Conservation (phyloP, 2,888 invertebrate genomes). For the Liopterus haemorrhoidalis region DNA sequence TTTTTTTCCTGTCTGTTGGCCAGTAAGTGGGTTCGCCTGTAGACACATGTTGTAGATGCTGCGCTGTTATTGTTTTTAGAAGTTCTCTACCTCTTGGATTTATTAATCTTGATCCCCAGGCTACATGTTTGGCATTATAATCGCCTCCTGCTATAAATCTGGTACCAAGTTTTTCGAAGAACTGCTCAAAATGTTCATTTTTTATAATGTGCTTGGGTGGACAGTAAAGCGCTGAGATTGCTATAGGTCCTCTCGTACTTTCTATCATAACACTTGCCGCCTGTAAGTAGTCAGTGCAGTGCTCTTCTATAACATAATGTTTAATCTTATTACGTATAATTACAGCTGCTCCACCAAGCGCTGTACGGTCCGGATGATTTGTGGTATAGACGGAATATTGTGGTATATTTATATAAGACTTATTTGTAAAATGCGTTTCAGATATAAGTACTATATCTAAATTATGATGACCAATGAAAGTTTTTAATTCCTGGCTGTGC, state of each 20-base stretch:
- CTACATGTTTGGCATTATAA: conserved; percentile 25
- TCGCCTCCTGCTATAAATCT: conserved; percentile 26
- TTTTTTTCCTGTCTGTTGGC: too few species aligned
- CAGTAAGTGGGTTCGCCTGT: too few species aligned
- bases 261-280: conserved; percentile 3
- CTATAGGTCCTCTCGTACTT: conserved; percentile 5
- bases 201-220: conserved; percentile 2
- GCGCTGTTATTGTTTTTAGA: conserved; percentile 6
- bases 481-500: conserved; percentile 10
- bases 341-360: conserved; percentile 8
- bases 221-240: conserved; percentile 1
- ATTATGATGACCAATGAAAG: conserved; percentile 6
- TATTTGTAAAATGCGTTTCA: conserved; percentile 6
- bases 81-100: too few species aligned
- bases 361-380: conserved; percentile 4
- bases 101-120: conserved; percentile 22
- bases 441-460: conserved; percentile 5
- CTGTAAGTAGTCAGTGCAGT: conserved; percentile 1
- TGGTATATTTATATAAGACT: conserved; percentile 6
- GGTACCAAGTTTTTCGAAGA: conserved; percentile 20
- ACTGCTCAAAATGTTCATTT: neutral
- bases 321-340: neutral
- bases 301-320: conserved; percentile 5
- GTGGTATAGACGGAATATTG: conserved; percentile 3
- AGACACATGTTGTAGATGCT: too few species aligned